Evolutionary conservation across 2,888 invertebrate genomes (phyloP), one percentile per base, ranked within the genome.

Genomic region (Chouioia cunea): DNA sequence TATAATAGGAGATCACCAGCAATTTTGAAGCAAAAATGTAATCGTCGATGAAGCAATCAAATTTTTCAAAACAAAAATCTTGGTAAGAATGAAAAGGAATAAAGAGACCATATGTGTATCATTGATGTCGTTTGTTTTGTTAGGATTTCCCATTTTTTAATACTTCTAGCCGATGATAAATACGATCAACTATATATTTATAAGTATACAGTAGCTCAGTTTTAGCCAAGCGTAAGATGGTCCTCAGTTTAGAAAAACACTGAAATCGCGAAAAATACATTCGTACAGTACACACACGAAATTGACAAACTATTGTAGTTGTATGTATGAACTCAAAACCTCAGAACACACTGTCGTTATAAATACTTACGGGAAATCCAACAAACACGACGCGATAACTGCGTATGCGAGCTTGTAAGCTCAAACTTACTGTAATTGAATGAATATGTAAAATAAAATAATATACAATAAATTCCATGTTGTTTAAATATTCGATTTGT

Each of bases 381-480:
- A 43, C 22, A 14, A 48, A 15, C 15, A 14, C 14, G 20, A 58
- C 52, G 57, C 36, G 58, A 63, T 48, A 43, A 53, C 47, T 47
- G 48, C 53, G 54, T 15, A n/a, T 22, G 18, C 22, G 50, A 48
- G 36, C 50, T 60, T 15, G 18, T 16, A 18, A 20, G 36, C 27
- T 56, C 76, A 80, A 79, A 79, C 36, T 78, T 77, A 77, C 79
- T 82, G 80, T 81, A 81, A 81, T 78, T 80, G 79, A 79, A 78
- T 79, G 79, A 81, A 81, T 81, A 80, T 81, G 81, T 80, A 81
- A 82, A 81, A 65, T 57, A 64, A 57, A 36, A 60, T 57, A 73
- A 79, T 81, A 82, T 80, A 81, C 79, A 81, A 36, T 78, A 79
- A 78, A 81, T 80, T 81, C 77, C 81, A 80, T 81, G 81, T 81